Evolutionary conservation across 2,113 vertebrate species (phyloP).

Genomic region (Oplegnathus fasciatus): DNA sequence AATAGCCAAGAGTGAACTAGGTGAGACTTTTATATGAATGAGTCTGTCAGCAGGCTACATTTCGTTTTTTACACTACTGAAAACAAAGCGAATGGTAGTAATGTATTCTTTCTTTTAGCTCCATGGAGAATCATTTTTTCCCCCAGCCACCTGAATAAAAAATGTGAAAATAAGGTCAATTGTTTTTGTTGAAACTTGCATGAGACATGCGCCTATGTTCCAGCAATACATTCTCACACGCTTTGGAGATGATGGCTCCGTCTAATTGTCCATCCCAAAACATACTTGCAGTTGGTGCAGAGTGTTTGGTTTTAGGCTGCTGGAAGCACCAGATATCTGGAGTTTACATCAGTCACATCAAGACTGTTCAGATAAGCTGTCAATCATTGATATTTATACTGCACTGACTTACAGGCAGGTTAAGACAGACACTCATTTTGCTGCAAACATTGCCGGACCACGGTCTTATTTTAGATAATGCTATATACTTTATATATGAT

Average conservation of each 20-base stretch:
- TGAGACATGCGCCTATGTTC: neutral
- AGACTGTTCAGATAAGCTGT: neutral
- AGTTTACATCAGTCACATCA: conserved; percentile 36
- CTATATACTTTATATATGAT: too few species aligned
- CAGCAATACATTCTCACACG: neutral
- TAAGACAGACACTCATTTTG: neutral
- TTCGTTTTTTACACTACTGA: conserved; percentile 1
- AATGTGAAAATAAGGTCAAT: conserved; percentile 1
- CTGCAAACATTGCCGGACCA: neutral
- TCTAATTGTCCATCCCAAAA: neutral
- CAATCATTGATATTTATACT: conserved; percentile 23
- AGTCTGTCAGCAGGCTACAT: conserved; percentile 17
- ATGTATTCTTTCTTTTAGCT: conserved; percentile 6
- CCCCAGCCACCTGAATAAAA: neutral
- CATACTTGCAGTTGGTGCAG: neutral
- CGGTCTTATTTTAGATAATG: neutral
- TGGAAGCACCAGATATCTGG: neutral
- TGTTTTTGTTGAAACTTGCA: neutral
- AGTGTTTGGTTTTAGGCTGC: neutral
- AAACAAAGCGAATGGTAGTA: neutral
- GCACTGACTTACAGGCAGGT: neutral
- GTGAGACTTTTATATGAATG: conserved; percentile 37
- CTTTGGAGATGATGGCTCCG: neutral
- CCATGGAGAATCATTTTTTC: neutral
- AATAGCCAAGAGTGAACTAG: conserved; percentile 23